A percentile compares a stretch with the other conserved stretches of the same genome.
These are phyloP conservation scores for Chrysodeixis includens DNA, from an alignment of 2,888 invertebrate genomes.

Conservation along the genomic window DNA sequence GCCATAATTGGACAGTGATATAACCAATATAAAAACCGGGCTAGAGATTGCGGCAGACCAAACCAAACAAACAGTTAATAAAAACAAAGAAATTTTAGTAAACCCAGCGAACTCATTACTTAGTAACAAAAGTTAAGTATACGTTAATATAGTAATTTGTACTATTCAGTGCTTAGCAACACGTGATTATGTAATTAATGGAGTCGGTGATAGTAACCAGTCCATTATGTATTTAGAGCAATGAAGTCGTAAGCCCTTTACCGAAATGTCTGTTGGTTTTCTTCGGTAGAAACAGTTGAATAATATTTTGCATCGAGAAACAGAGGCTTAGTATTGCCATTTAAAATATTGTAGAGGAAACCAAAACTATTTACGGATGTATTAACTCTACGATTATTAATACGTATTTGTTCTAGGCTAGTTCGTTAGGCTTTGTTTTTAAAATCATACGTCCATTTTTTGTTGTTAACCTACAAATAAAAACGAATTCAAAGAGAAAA, in stretches of 20 bases:
- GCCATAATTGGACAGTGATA: conserved; percentile 12
- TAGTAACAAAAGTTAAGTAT: conserved; percentile 16
- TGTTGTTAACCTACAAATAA: too few species aligned
- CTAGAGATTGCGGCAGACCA: conserved; percentile 10
- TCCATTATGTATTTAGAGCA: background rate
- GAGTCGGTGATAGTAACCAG: background rate
- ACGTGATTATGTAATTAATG: conserved; percentile 6
- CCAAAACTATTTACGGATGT: too few species aligned
- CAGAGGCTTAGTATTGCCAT: too few species aligned
- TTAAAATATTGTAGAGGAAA: too few species aligned
- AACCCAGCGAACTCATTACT: conserved; percentile 16
- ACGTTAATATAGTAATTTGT: conserved; percentile 9
- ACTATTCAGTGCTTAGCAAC: conserved; percentile 13
- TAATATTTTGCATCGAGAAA: too few species aligned
- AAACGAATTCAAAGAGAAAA: too few species aligned
- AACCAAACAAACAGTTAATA: background rate
- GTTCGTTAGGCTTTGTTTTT: too few species aligned
- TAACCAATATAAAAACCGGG: conserved; percentile 18
- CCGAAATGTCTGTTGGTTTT: background rate
- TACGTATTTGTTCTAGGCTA: too few species aligned
- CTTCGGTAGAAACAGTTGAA: background rate
- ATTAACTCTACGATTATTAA: too few species aligned
- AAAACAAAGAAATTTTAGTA: conserved; percentile 11
- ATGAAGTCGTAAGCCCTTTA: background rate
- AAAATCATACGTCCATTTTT: too few species aligned